Base-by-base conservation (phyloP, 1,140 invertebrate species). In the Cyphomyrmex costatus region DNA sequence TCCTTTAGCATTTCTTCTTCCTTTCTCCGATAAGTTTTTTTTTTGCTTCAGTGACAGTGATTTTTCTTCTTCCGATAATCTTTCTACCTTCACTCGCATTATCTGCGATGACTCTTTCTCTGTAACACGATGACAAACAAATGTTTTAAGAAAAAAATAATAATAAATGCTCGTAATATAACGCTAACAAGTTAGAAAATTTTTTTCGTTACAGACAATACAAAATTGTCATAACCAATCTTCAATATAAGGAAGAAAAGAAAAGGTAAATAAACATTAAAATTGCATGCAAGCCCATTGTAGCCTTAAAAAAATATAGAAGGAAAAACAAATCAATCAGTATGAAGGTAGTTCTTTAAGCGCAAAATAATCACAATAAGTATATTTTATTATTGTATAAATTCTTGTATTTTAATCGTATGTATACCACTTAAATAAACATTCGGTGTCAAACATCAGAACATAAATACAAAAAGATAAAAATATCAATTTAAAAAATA, bases 231-330 rank as follows among this genome's bases (percentile, higher is more conserved):
- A 12, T 60, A 73, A 56, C 5, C n/a, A 27, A 14, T 71, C 14
- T 0, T 6, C 24, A 6, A 46, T 46, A 7, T n/a, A 46, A 82
- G 30, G 0, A 82, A n/a, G 6, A 60, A 60, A 60, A 49, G 19
- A 0, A 36, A n/a, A 58, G 4, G 33, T 3, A 46, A 36, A 73
- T 14, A 71, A 49, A 14, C 46, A 83, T 8, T 16, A 33, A 73
- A 83, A 4, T 16, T 33, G 51, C 78, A 82, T 83, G 79, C 79
- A 83, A 83, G 63, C 68, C 79, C 51, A 83, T 74, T 46, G 36
- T 73, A 83, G 68, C 36, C 79, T 24, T 16, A 3, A 60, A 46
- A n/a, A 1, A 73, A n/a, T 33, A 58, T 24, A 51, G 4, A 12
- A 30, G 12, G 5, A 19, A 27, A 56, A 46, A 82, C 3, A 58